Evolutionary conservation across 2,888 invertebrate genomes (phyloP), one percentile per base, ranked within the genome.

Genomic region (Aricia artaxerxes): DNA sequence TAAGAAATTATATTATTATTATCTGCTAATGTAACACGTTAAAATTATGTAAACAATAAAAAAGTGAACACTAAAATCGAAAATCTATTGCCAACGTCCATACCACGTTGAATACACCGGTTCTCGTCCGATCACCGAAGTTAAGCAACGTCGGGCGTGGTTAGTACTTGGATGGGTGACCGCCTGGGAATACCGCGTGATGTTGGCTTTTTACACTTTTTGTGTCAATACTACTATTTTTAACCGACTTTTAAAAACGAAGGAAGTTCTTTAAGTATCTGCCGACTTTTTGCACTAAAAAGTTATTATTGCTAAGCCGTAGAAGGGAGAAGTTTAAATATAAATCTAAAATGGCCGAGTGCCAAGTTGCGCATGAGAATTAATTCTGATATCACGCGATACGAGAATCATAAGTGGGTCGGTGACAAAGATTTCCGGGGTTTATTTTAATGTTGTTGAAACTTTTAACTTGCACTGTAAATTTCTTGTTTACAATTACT

Each of bases 101-200:
- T 81, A 80, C 78, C 80, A 80, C 78, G 77, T 81, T 81, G 77
- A 78, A 82, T 77, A 81, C 82, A 82, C 80, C 79, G 81, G 83
- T 82, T 84, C 83, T 84, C 84, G 84, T 85, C 83, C 83, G 83
- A 84, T 84, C 84, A 83, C 84, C 84, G 83, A 84, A 84, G 85
- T 84, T 84, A 84, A 84, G 86, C 87, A 87, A 87, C 88, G 84
- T 87, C 86, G 87, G 88, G 87, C 88, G 88, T 84, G 87, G 85
- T 88, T 85, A 88, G 88, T 88, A 88, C 88, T 88, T 89, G 88
- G 88, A 89, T 90, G 88, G 88, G 88, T 89, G 88, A 89, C 31
- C 69, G 53, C 44, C 53, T 78, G 79, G 72, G 24, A 77, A 78
- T 64, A 80, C 64, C 64, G 38, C 40, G 72, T 60, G 77, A 72